Conservation (phyloP, 2,113 vertebrate genomes). For the Sebastes schlegelii region DNA sequence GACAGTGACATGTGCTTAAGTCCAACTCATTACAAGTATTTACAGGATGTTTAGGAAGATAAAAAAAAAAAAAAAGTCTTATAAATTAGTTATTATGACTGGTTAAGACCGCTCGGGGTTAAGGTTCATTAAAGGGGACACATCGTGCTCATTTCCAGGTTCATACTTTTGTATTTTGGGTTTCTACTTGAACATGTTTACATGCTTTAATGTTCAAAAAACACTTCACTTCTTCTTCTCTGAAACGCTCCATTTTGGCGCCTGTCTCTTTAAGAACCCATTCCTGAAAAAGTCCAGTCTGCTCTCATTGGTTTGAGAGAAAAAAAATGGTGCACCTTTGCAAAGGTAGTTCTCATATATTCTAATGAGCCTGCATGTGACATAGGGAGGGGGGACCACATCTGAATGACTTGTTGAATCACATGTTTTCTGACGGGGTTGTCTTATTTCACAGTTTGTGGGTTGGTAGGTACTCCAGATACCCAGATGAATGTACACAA, state of each 20-base stretch:
- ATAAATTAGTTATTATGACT: neutral
- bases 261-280: neutral
- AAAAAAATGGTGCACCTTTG: no score
- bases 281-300: neutral
- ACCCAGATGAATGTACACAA: no score
- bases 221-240: neutral
- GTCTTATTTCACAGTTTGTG: no score
- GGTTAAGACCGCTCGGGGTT: neutral
- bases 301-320: no score
- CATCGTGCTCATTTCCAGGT: no score
- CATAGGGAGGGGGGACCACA: no score
- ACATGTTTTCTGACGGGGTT: no score
- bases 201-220: neutral
- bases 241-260: neutral
- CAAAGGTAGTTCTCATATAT: no score
- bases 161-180: neutral
- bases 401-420: no score
- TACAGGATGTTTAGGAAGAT: neutral
- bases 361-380: no score
- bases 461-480: no score
- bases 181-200: neutral
- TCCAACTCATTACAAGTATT: neutral
- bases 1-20: neutral
- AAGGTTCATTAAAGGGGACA: neutral
- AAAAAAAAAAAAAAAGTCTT: neutral